A percentile compares a stretch with the other conserved stretches of the same genome.
phyloP scores from a whole-genome alignment of 2,888 invertebrate genomes.

The Choristoneura rosaceana region DNA sequence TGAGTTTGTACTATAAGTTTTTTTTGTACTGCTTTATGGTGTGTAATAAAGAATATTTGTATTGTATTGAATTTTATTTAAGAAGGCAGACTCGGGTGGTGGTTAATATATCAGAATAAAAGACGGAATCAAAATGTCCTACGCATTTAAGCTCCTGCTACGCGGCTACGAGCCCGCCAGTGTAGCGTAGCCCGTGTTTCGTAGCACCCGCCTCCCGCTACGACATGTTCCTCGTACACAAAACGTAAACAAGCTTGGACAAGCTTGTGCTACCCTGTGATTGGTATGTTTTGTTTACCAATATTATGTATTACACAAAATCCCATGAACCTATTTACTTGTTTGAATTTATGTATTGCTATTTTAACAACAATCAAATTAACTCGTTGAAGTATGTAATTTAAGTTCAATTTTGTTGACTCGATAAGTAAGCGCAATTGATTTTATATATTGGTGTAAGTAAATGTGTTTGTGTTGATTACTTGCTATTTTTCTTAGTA shows the following conservation, averaged over 20 bases:
- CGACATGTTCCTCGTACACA: conserved; percentile 16
- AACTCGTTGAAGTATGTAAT: not conserved
- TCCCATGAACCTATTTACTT: not conserved
- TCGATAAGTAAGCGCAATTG: conserved; percentile 2
- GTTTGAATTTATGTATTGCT: not conserved
- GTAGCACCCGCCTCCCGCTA: conserved; percentile 32
- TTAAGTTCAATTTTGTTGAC: conserved; percentile 16
- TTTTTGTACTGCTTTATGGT: too few species aligned
- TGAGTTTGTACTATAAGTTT: too few species aligned
- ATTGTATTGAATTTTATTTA: too few species aligned
- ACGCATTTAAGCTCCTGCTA: conserved; percentile 10
- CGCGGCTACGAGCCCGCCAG: conserved; percentile 27
- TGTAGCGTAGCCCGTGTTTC: conserved; percentile 37
- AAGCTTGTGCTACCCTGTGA: not conserved
- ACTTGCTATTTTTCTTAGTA: not conserved
- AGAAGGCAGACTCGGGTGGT: too few species aligned
- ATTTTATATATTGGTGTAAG: not conserved
- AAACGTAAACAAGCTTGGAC: conserved; percentile 23
- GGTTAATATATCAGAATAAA: too few species aligned
- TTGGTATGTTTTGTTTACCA: conserved; percentile 23
- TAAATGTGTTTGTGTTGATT: conserved; percentile 2
- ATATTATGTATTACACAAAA: not conserved
- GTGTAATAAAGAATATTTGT: too few species aligned
- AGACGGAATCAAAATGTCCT: not conserved
- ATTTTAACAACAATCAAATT: not conserved